phyloP scores from a whole-genome alignment of 2,113 vertebrate species.

The Eudorcas thomsonii region DNA sequence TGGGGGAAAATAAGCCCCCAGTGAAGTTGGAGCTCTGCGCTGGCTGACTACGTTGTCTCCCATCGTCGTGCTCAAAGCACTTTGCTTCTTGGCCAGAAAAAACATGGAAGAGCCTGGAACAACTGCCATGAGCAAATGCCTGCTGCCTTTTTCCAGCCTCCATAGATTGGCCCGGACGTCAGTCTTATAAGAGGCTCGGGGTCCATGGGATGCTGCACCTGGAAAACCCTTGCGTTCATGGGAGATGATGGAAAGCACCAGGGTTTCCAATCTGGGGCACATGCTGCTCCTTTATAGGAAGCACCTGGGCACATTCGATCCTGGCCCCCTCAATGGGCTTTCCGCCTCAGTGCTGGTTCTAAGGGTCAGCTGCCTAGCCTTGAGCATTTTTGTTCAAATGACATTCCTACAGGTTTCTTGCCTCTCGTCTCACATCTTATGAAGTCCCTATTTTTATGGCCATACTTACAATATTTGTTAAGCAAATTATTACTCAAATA shows the following conservation, averaged over 20 bases:
- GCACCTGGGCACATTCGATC: background rate
- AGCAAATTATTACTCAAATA: background rate
- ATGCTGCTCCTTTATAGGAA: background rate
- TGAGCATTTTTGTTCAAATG: background rate
- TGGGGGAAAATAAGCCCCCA: background rate
- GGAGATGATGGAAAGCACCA: background rate
- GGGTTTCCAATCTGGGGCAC: background rate
- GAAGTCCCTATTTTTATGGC: background rate
- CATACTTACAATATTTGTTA: background rate
- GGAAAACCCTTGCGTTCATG: background rate
- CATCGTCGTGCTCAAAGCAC: background rate
- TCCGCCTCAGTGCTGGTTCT: background rate
- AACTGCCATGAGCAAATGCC: background rate
- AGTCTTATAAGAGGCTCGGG: background rate
- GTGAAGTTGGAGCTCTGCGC: background rate
- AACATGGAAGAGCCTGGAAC: background rate
- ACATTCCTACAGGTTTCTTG: background rate
- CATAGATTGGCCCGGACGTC: accelerated
- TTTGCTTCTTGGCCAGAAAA: background rate
- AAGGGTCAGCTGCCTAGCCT: background rate
- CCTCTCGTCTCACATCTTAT: background rate
- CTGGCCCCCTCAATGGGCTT: background rate
- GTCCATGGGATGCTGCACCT: background rate
- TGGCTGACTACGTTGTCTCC: background rate
- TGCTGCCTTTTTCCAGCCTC: background rate